Percentiles rank a stretch among this genome's conserved stretches.
Conservation (phyloP, 2,113 vertebrate genomes). For the Agelaius tricolor region DNA sequence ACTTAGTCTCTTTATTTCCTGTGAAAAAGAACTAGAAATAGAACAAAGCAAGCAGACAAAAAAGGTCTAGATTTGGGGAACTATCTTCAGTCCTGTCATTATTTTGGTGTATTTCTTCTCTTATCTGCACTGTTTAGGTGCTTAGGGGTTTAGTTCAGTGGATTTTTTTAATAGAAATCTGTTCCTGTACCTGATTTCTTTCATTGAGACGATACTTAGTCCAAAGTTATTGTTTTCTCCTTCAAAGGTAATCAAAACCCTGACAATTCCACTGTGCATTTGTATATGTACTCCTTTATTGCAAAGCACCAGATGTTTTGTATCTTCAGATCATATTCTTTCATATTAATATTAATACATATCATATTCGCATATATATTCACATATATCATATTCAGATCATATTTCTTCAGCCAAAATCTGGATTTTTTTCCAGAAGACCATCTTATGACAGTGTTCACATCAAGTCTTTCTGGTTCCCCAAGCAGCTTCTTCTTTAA, state of each 20-base stretch:
- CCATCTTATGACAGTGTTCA: background rate
- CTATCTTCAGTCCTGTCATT: background rate
- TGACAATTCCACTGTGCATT: background rate
- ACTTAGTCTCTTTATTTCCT: background rate
- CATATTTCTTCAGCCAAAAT: background rate
- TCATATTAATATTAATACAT: too few species aligned
- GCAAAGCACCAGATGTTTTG: background rate
- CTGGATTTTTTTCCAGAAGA: background rate
- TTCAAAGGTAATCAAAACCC: background rate
- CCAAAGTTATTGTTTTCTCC: background rate
- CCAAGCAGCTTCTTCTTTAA: background rate
- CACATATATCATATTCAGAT: too few species aligned
- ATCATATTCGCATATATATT: too few species aligned
- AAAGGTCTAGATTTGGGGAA: background rate
- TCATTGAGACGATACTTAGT: background rate
- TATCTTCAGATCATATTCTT: background rate
- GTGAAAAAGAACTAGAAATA: background rate
- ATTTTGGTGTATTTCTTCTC: background rate
- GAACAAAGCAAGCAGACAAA: background rate
- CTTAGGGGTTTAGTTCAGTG: background rate
- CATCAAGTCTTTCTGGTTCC: background rate
- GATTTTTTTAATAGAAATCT: background rate
- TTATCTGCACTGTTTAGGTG: background rate
- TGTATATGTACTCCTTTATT: background rate
- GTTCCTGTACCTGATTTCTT: background rate